Base-by-base conservation (phyloP, 1,140 invertebrate species). In the Gryllus bimaculatus region DNA sequence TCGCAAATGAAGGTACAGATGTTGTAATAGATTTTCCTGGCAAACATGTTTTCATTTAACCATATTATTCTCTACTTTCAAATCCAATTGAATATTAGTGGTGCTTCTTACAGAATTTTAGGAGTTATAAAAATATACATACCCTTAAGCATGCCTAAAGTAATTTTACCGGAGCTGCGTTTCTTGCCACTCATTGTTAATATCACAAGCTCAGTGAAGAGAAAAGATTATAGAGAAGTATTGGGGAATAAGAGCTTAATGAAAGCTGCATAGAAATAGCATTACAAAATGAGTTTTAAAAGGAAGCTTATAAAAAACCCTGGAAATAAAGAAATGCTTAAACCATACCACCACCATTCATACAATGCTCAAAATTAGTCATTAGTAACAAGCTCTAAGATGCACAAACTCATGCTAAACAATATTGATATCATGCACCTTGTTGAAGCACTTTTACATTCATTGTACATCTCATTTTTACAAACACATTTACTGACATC, bases 21-120 rank as follows among this genome's bases (percentile, higher is more conserved):
- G 90, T 89, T 73, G 89, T 89, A 47, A 91, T 88, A 75, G 90
- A 85, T 87, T 92, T 92, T 82, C 90, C 91, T 92, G 83, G 81
- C 82, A 82, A 80, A 81, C 20, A 81, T 81, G 21, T 7, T 80
- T 66, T 81, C 79, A 73, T 75, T 26, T 75, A 26, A 82, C 77
- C 54, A 78, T 76, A 49, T 81, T 78, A 7, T 78, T 5, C 15
- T 15, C 7, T 48, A 76, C 73, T 74, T 79, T 77, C 15, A 39
- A 26, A 47, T 8, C 15, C 8, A 73, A 73, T n/a, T 47, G 8
- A 12, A 75, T 18, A 75, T 7, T 13, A 20, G n/a, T 78, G 15
- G 54, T 15, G 47, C 10, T 66, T 66, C 18, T 66, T 54, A 21
- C 73, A 49, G 7, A 75, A 75, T 13, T 48, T 39, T 49, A 48